Evolutionary conservation across 1,140 invertebrate genomes (phyloP).

Genomic region (Aplysia californica): DNA sequence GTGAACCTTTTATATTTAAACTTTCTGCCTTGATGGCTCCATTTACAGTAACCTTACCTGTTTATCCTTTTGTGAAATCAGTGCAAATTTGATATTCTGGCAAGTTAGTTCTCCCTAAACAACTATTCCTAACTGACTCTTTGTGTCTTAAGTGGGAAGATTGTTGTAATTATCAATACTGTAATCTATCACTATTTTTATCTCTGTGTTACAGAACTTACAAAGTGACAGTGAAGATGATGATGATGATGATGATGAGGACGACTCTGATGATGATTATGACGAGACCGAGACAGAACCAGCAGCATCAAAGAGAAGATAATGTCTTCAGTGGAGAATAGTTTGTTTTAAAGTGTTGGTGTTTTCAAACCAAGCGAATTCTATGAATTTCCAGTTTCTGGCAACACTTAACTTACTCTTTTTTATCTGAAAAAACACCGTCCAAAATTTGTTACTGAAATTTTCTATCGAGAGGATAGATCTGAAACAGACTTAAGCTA

Average conservation of each 20-base stretch:
- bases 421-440: too few relatives aligned
- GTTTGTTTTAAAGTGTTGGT: too few relatives aligned
- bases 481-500: too few relatives aligned
- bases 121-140: background rate
- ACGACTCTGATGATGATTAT: conserved; percentile 47
- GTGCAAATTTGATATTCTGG: background rate
- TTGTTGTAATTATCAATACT: background rate
- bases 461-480: too few relatives aligned
- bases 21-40: too few relatives aligned
- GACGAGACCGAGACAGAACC: conserved; percentile 40
- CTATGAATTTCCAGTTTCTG: too few relatives aligned
- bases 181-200: background rate
- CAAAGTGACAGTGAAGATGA: conserved; percentile 54
- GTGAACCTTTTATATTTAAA: too few relatives aligned
- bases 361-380: too few relatives aligned
- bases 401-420: too few relatives aligned
- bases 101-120: background rate
- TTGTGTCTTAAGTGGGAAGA: background rate
- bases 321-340: background rate
- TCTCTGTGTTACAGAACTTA: conserved; percentile 36
- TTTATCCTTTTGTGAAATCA: background rate
- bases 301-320: conserved; percentile 2
- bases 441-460: too few relatives aligned
- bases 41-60: too few relatives aligned
- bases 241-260: conserved; percentile 54